phyloP scores from a whole-genome alignment of 1,140 invertebrate genomes.

The Trichonephila clavata region DNA sequence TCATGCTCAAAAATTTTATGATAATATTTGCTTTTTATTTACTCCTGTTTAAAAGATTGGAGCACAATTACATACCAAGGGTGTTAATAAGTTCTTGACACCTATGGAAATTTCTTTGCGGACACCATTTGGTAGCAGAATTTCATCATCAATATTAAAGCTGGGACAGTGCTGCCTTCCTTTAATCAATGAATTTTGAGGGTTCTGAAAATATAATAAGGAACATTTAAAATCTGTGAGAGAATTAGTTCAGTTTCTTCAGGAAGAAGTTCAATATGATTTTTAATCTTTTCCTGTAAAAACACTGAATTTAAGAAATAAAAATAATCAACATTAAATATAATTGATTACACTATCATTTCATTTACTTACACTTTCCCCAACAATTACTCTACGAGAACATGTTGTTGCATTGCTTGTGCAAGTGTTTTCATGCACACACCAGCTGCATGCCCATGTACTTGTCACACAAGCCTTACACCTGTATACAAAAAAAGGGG shows the following conservation, averaged over 20 bases:
- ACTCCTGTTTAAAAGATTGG: background rate
- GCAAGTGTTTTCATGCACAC: conserved; percentile 96
- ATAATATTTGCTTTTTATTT: background rate
- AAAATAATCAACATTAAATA: too few relatives aligned
- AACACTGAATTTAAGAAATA: background rate
- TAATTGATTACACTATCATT: background rate
- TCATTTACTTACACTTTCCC: conserved; percentile 83
- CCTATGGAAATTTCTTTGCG: conserved; percentile 93
- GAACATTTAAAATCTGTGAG: background rate
- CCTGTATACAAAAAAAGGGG: conserved; percentile 70
- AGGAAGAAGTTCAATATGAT: background rate
- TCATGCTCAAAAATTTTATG: background rate
- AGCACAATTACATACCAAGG: conserved; percentile 82
- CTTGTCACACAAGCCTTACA: conserved; percentile 93
- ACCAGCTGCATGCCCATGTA: conserved; percentile 97
- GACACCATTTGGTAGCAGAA: conserved; percentile 93
- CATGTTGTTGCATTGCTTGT: conserved; percentile 92
- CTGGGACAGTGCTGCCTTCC: conserved; percentile 78
- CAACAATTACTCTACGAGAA: conserved; percentile 90
- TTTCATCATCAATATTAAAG: conserved; percentile 82
- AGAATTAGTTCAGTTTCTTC: background rate
- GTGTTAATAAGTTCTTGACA: conserved; percentile 89
- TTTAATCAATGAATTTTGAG: conserved; percentile 80
- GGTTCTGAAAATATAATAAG: conserved; percentile 84
- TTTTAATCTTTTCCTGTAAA: background rate